Evolutionary conservation across 2,797 vertebrate genomes (phyloP).

Genomic region (Oreochromis mossambicus): DNA sequence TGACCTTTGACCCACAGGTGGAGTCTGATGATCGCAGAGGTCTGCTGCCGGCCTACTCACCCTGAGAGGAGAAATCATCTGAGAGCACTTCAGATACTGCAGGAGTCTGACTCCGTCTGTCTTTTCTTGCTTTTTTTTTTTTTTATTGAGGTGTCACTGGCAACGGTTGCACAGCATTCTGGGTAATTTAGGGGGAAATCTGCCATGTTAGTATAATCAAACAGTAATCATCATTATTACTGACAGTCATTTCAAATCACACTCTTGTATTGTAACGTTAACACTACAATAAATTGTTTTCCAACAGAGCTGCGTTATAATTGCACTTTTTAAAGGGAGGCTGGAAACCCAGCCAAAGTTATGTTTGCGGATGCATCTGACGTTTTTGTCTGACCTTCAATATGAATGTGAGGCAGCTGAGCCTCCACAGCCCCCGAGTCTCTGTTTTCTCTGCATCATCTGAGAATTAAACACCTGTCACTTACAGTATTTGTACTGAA

Average conservation of each 20-base stretch:
- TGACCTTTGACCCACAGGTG: constrained; percentile 21
- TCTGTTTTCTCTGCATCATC: not conserved
- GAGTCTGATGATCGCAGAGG: accelerated
- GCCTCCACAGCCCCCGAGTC: not conserved
- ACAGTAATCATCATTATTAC: not conserved
- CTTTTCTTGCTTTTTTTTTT: not conserved
- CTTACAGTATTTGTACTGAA: not conserved
- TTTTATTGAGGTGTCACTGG: not conserved
- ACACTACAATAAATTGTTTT: not conserved
- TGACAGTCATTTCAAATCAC: not conserved
- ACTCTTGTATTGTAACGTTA: accelerated
- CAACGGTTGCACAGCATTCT: not conserved
- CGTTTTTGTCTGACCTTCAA: accelerated
- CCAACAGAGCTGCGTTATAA: not conserved
- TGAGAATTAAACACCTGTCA: not conserved
- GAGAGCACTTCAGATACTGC: not conserved
- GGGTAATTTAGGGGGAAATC: not conserved
- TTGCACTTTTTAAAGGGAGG: not conserved
- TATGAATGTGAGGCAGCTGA: not conserved
- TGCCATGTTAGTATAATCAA: not conserved
- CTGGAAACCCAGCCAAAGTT: not conserved
- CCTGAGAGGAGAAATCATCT: not conserved
- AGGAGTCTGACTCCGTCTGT: accelerated
- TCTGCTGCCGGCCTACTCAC: not conserved
- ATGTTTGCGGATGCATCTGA: not conserved